Percentiles rank a stretch among this genome's conserved stretches.
phyloP scores from a whole-genome alignment of 2,113 vertebrate species.

The Strigops habroptila region DNA sequence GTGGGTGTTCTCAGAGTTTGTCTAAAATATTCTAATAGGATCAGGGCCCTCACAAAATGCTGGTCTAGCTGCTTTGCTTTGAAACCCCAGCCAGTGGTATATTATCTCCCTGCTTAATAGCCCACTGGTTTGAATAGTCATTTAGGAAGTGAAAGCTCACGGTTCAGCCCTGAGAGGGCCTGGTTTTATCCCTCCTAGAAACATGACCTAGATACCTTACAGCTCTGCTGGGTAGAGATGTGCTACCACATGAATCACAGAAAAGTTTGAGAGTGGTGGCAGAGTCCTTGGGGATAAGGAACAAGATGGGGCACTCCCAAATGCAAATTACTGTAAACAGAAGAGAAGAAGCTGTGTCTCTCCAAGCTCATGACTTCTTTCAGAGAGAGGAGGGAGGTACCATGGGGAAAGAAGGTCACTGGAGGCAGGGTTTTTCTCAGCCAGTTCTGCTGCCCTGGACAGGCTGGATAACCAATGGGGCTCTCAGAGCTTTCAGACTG shows the following conservation, averaged over 20 bases:
- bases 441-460: not conserved
- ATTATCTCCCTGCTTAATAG: conserved; percentile 14
- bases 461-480: not conserved
- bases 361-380: not conserved
- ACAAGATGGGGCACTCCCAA: not conserved
- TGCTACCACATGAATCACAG: not conserved
- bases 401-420: not conserved
- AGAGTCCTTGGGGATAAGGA: not conserved
- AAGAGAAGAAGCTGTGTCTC: not conserved
- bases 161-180: conserved; percentile 11
- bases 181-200: conserved; percentile 25
- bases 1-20: conserved; percentile 21
- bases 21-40: conserved; percentile 38
- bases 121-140: conserved; percentile 38
- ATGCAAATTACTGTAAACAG: not conserved
- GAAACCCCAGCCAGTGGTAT: conserved; percentile 16
- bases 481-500: not conserved
- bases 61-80: conserved; percentile 38
- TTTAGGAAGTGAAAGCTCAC: conserved; percentile 46
- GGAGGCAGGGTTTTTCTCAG: not conserved
- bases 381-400: not conserved
- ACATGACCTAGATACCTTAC: conserved; percentile 39
- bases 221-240: not conserved
- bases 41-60: not conserved
- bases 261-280: not conserved